phyloP scores from a whole-genome alignment of 2,113 vertebrate genomes.

The Micronycteris hirsuta region DNA sequence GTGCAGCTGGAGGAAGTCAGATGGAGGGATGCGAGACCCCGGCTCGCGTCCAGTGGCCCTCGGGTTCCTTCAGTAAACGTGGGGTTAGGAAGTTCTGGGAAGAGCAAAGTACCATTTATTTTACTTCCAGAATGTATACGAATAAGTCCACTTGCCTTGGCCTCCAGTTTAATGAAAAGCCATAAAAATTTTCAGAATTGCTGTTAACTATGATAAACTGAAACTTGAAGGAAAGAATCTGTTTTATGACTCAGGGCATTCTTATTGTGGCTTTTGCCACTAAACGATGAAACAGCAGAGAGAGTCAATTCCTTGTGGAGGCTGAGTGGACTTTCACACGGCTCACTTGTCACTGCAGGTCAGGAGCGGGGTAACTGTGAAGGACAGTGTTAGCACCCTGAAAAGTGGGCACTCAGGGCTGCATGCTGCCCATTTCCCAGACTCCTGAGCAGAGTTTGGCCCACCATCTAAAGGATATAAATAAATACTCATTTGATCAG shows the following conservation, averaged over 20 bases:
- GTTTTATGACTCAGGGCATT: neutral
- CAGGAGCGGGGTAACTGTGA: neutral
- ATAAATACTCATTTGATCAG: neutral
- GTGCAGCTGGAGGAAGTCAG: neutral
- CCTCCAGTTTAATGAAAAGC: neutral
- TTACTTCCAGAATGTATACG: neutral
- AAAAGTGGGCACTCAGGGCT: neutral
- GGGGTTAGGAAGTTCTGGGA: neutral
- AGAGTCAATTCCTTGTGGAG: neutral
- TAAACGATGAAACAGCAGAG: neutral
- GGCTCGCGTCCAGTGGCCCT: neutral
- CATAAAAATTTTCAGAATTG: neutral
- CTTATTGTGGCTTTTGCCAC: neutral
- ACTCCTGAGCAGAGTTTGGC: neutral
- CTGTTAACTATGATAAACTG: neutral
- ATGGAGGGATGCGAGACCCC: neutral
- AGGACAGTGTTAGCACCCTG: neutral
- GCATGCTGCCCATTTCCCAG: neutral
- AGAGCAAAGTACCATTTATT: neutral
- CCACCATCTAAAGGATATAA: neutral
- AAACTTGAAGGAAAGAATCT: neutral
- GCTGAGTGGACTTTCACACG: neutral
- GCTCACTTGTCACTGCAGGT: neutral
- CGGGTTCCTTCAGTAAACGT: neutral
- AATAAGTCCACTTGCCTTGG: neutral